Conservation (phyloP, 2,888 invertebrate species). For the Nomada hirtipes region DNA sequence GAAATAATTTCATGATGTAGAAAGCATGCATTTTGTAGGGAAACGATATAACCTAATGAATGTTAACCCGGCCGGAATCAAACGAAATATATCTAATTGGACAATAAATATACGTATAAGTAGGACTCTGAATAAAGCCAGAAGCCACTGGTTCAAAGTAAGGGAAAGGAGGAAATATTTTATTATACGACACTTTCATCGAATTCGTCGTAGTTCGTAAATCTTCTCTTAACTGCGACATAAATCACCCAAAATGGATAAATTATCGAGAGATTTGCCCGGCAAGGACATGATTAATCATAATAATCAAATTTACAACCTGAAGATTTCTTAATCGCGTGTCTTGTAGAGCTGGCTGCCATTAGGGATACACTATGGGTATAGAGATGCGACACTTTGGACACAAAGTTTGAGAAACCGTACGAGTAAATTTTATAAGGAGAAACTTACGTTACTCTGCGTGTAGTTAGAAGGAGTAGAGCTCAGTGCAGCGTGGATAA, state of each 20-base stretch:
- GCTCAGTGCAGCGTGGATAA: not conserved
- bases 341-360: not conserved
- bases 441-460: no score
- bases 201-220: not conserved
- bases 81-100: constrained; percentile 2
- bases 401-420: not conserved
- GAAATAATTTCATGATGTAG: no score
- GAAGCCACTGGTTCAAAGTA: not conserved
- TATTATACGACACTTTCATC: constrained; percentile 3
- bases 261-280: not conserved
- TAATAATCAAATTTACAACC: not conserved
- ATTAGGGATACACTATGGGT: not conserved
- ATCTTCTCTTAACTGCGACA: not conserved
- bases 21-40: no score
- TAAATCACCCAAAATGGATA: not conserved
- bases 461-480: no score
- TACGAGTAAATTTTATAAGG: no score
- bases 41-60: not conserved
- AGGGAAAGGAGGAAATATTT: not conserved
- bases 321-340: not conserved
- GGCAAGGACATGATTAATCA: not conserved
- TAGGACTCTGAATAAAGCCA: not conserved
- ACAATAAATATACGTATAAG: not conserved
- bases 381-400: not conserved
- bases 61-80: not conserved